Conservation (phyloP, 2,113 vertebrate species). For the Phaethon lepturus region DNA sequence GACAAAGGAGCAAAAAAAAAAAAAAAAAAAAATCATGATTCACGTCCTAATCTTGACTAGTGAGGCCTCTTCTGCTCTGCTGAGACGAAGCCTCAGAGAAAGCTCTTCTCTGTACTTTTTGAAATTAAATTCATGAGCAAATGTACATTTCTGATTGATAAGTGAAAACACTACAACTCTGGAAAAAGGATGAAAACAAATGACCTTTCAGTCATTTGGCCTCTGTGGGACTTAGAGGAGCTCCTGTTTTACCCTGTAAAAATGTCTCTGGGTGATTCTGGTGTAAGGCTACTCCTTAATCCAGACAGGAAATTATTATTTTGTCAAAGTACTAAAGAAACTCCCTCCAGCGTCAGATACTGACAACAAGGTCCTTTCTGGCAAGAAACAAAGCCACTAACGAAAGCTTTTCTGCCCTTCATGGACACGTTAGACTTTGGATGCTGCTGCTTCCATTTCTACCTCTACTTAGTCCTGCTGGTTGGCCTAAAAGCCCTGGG, state of each 20-base stretch:
- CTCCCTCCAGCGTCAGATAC: background rate
- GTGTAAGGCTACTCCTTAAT: background rate
- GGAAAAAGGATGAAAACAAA: background rate
- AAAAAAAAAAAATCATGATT: background rate
- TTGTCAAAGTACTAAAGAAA: background rate
- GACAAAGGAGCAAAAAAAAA: background rate
- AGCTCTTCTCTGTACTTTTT: background rate
- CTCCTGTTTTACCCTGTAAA: background rate
- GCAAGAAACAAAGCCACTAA: background rate
- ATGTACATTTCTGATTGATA: background rate
- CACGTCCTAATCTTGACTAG: background rate
- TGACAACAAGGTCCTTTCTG: background rate
- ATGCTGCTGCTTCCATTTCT: background rate
- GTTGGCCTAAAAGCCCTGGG: background rate
- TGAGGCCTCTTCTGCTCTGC: background rate
- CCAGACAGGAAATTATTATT: background rate
- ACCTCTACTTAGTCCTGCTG: background rate
- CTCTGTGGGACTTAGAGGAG: background rate
- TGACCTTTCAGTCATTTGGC: background rate
- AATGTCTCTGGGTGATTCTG: background rate
- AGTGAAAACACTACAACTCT: background rate
- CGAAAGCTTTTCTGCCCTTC: background rate
- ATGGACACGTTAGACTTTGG: background rate
- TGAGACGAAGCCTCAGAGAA: background rate
- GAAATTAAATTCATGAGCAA: background rate